phyloP scores from a whole-genome alignment of 2,113 vertebrate genomes.

The Himantopus leucocephalus region DNA sequence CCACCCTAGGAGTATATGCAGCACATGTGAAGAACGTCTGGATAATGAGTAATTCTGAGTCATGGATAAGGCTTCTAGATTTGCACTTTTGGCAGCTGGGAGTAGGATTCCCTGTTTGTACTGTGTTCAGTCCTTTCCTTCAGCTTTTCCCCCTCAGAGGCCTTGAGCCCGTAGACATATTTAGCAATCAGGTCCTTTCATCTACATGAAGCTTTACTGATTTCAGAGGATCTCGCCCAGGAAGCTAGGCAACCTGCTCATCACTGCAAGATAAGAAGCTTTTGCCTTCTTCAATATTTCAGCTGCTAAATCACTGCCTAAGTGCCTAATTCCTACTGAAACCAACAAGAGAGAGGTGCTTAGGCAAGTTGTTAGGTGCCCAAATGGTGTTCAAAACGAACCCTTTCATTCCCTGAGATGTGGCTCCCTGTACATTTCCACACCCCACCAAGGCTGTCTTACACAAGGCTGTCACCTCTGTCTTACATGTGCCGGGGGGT shows the following conservation, averaged over 20 bases:
- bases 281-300: not conserved
- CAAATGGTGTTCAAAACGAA: not conserved
- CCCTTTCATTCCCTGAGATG: not conserved
- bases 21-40: slow-evolving; percentile 50
- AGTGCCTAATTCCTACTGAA: not conserved
- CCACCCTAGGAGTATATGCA: slow-evolving; percentile 34
- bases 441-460: not conserved
- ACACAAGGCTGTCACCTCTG: not conserved
- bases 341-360: not conserved
- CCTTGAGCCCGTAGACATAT: not conserved
- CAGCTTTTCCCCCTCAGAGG: slow-evolving; percentile 24
- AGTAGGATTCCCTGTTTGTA: slow-evolving; percentile 61
- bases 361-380: not conserved
- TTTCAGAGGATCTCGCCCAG: not conserved
- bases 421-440: not conserved
- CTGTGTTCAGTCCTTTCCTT: slow-evolving; percentile 21
- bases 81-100: slow-evolving; percentile 34
- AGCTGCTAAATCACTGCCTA: not conserved
- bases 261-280: not conserved
- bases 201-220: not conserved
- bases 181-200: not conserved
- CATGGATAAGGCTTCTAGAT: slow-evolving; percentile 51
- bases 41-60: slow-evolving; percentile 66
- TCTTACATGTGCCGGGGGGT: not conserved
- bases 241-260: not conserved